A percentile compares a stretch with the other conserved stretches of the same genome.
phyloP scores from a whole-genome alignment of 2,888 invertebrate species.

The Acholoe squamosa region DNA sequence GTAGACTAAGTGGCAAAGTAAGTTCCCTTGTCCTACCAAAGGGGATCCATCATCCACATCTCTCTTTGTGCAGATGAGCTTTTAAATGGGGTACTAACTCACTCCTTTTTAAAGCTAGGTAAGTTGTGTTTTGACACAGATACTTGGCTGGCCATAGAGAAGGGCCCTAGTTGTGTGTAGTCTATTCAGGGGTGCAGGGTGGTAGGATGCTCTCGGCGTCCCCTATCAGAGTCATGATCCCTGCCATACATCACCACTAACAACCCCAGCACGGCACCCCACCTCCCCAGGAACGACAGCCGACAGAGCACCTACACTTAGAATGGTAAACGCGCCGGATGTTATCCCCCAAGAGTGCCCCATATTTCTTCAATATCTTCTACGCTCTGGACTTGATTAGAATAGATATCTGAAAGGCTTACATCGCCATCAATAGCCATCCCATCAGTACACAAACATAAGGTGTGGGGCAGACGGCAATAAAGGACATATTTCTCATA shows the following conservation, averaged over 20 bases:
- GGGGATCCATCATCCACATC: too few species aligned
- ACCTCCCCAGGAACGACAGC: background rate
- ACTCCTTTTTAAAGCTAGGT: background rate
- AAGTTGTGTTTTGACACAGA: background rate
- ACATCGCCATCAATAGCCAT: too few species aligned
- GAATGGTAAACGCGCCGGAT: slow-evolving; percentile 2
- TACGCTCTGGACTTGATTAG: background rate
- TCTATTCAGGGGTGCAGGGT: background rate
- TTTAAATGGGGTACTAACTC: background rate
- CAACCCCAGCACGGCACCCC: background rate
- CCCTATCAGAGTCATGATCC: slow-evolving; percentile 1
- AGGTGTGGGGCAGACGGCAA: too few species aligned
- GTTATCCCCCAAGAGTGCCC: background rate
- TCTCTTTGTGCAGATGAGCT: background rate
- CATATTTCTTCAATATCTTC: background rate
- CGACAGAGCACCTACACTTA: background rate
- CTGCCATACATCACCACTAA: slow-evolving; percentile 27
- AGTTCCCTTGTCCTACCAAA: too few species aligned
- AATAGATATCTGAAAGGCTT: background rate
- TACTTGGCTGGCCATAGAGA: background rate
- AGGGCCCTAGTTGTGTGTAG: background rate
- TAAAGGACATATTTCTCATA: too few species aligned
- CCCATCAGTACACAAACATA: too few species aligned
- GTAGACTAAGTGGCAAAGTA: too few species aligned
- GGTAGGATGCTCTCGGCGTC: slow-evolving; percentile 1